Evolutionary conservation across 2,888 invertebrate genomes (phyloP).

Genomic region (Poecilus cupreus): DNA sequence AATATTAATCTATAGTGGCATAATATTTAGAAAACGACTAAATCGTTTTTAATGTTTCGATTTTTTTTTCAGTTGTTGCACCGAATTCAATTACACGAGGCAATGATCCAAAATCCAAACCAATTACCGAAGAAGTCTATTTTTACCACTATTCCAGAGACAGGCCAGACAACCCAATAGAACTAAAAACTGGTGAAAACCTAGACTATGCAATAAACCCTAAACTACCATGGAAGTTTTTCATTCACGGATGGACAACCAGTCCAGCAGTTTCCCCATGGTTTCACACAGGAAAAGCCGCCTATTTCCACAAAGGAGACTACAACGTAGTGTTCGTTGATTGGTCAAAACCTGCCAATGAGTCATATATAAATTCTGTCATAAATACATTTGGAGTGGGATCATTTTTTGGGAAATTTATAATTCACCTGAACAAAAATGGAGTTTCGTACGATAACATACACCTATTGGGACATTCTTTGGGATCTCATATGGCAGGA

Average conservation of each 20-base stretch:
- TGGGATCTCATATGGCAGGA: conserved; percentile 68
- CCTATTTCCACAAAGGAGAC: conserved; percentile 69
- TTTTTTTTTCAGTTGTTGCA: no score
- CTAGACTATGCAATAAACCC: conserved; percentile 51
- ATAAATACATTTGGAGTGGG: conserved; percentile 69
- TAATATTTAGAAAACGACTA: no score
- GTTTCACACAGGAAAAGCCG: conserved; percentile 70
- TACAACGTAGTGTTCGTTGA: conserved; percentile 73
- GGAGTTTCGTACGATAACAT: conserved; percentile 61
- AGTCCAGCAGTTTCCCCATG: conserved; percentile 69
- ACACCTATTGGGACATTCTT: conserved; percentile 69
- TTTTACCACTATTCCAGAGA: conserved; percentile 40
- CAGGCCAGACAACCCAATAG: not conserved
- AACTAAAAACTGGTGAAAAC: conserved; percentile 30
- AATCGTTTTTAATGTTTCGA: no score
- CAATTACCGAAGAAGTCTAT: conserved; percentile 42
- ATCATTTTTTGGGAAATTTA: conserved; percentile 41
- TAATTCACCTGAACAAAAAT: conserved; percentile 56
- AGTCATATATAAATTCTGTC: conserved; percentile 68
- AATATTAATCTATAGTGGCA: no score
- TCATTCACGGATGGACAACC: conserved; percentile 75
- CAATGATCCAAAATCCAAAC: not conserved
- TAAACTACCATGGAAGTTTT: conserved; percentile 70
- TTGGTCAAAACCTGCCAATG: conserved; percentile 69
- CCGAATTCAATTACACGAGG: no score